Evolutionary conservation across 2,113 vertebrate species (phyloP).

Genomic region (Butorides virescens): DNA sequence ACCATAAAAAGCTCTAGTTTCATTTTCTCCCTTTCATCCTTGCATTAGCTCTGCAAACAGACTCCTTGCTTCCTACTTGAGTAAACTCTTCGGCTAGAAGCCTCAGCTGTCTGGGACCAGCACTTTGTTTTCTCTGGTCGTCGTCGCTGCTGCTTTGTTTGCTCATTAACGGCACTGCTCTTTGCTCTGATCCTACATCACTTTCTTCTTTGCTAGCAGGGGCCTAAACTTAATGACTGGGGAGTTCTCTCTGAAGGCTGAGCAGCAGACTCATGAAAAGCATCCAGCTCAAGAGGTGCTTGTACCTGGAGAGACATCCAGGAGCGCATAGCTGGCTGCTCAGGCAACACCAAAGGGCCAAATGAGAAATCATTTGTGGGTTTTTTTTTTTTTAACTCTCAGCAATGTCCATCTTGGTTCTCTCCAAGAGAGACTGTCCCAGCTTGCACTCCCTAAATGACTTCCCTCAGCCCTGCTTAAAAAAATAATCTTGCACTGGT

Average conservation of each 20-base stretch:
- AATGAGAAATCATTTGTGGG: background rate
- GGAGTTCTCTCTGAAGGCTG: slow-evolving; percentile 2
- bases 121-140: slow-evolving; percentile 1
- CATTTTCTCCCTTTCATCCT: slow-evolving; percentile 41
- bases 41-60: slow-evolving; percentile 35
- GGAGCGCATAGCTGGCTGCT: background rate
- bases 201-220: slow-evolving; percentile 2
- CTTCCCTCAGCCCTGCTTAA: background rate
- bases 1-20: slow-evolving; percentile 9
- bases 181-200: background rate
- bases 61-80: background rate
- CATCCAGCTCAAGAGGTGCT: slow-evolving; percentile 38
- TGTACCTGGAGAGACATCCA: slow-evolving; percentile 27
- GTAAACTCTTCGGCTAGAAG: background rate
- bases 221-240: background rate
- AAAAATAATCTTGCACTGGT: background rate
- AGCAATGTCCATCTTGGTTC: background rate
- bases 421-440: background rate
- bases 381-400: background rate
- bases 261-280: background rate
- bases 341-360: background rate
- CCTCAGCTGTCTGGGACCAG: background rate
- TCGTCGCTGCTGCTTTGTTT: background rate
- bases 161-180: slow-evolving; percentile 21
- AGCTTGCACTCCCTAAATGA: background rate